phyloP scores from a whole-genome alignment of 92 coral and sea anemone genomes.

The Bergia sp. region DNA sequence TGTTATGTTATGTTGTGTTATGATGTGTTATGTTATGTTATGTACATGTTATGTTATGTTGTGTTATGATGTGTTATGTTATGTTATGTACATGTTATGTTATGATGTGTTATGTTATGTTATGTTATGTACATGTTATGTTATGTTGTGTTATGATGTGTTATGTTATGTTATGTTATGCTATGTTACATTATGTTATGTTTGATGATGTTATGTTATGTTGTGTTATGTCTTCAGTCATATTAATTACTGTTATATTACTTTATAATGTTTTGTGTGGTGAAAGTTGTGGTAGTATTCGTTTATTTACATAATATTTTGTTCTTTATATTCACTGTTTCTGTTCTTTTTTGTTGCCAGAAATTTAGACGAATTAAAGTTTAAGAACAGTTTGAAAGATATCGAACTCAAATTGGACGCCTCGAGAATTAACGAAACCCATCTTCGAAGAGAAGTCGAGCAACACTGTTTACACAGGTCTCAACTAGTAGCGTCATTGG shows the following conservation, averaged over 20 bases:
- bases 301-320: too few relatives aligned
- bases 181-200: neutral
- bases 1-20: too few relatives aligned
- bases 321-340: neutral
- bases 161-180: neutral
- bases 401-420: slow-evolving; percentile 55
- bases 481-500: slow-evolving; percentile 54
- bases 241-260: too few relatives aligned
- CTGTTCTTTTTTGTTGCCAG: slow-evolving; percentile 29
- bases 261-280: neutral
- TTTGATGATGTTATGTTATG: neutral
- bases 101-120: too few relatives aligned
- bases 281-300: neutral
- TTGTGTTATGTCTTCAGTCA: neutral
- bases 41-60: neutral
- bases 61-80: neutral
- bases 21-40: neutral
- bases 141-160: too few relatives aligned
- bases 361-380: slow-evolving; percentile 35
- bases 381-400: slow-evolving; percentile 46
- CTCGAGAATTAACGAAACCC: slow-evolving; percentile 47
- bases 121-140: too few relatives aligned
- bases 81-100: too few relatives aligned
- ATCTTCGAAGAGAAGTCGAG: slow-evolving; percentile 52
- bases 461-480: slow-evolving; percentile 47